phyloP scores from a whole-genome alignment of 2,113 vertebrate species.

The Urocolius indicus region DNA sequence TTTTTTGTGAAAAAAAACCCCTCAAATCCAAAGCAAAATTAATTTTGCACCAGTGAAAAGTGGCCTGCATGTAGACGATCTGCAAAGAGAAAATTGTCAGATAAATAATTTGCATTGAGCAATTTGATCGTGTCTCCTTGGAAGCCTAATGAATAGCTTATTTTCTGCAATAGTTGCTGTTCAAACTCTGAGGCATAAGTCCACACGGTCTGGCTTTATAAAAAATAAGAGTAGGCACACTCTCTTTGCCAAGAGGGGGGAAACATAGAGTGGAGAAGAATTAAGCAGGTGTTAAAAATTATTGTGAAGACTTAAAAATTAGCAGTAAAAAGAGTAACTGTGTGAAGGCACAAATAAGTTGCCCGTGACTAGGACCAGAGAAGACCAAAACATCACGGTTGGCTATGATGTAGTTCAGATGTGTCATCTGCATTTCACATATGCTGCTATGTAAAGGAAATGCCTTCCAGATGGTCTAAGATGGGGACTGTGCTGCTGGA shows the following conservation, averaged over 20 bases:
- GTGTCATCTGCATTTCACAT: background rate
- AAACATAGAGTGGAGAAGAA: background rate
- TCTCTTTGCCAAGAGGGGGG: background rate
- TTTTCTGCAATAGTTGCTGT: conserved; percentile 62
- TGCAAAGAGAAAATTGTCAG: conserved; percentile 25
- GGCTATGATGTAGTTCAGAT: background rate
- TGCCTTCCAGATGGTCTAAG: background rate
- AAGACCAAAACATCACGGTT: background rate
- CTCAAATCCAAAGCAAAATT: background rate
- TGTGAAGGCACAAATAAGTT: background rate
- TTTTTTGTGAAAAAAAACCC: background rate
- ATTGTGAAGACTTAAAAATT: background rate
- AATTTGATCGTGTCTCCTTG: conserved; percentile 48
- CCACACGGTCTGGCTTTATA: background rate
- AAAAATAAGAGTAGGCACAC: background rate
- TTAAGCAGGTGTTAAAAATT: background rate
- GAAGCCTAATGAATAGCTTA: conserved; percentile 55
- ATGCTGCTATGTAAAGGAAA: background rate
- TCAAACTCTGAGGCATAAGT: conserved; percentile 31
- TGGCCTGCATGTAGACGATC: background rate
- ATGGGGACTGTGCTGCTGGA: background rate
- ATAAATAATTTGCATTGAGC: conserved; percentile 66
- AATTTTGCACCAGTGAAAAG: background rate
- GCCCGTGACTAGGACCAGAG: background rate
- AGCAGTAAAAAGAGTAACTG: background rate